Evolutionary conservation across 2,113 vertebrate genomes (phyloP), one percentile per base, ranked within the genome.

Genomic region (Chrysochloris asiatica): DNA sequence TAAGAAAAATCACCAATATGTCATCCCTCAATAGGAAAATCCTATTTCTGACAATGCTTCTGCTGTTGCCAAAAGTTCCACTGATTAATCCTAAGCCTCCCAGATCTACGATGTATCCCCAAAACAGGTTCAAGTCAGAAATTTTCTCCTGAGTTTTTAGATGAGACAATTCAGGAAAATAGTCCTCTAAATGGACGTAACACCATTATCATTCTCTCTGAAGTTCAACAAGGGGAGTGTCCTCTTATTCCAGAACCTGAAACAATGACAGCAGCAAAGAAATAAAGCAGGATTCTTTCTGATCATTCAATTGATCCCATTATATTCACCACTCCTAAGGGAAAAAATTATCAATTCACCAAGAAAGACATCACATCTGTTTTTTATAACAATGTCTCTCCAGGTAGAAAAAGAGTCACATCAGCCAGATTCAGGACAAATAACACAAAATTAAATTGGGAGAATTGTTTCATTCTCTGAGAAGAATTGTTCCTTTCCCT

Each of bases 131-230:
- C 14, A 63, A 85, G 14, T 95, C 26, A 41, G n/a, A 86, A 63
- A 61, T 72, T 80, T 63, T 30, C 77, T 91, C 73, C 73, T 89
- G n/a, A 67, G 17, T 22, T 87, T 89, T 48, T 33, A 78, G 45
- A 43, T 54, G 43, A 94, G 50, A 47, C 36, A 67, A 28, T 30
- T 94, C n/a, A 33, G 28, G 13, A 80, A 87, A 50, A 61, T 41
- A 13, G 12, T 69, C 47, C 30, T 89, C 30, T n/a, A 86, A 26
- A 19, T 86, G 22, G 52, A 48, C 71, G 47, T 28, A 48, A 84
- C 7, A 76, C 14, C 17, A 65, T 36, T n/a, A 54, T 33, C 33
- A 67, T 33, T 43, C 11, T 76, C 8, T 30, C 65, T 28, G 28
- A 80, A 84, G 19, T 9, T 3, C 41, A 92, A 87, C 90, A 6